Base-by-base conservation (phyloP, 2,888 invertebrate species). In the Polietes domitor region DNA sequence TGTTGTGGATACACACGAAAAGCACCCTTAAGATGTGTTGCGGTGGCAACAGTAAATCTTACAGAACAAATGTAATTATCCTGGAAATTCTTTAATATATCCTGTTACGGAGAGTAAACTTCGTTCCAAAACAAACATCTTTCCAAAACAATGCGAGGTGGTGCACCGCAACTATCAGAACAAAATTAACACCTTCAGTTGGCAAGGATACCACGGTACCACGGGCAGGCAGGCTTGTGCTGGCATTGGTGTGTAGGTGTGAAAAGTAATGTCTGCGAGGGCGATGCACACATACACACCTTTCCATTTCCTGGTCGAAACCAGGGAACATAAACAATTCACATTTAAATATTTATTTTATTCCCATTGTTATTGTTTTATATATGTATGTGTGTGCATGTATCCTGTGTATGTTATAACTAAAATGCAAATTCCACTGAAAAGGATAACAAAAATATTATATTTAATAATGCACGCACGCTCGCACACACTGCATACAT, bases 381-480 rank as follows among this genome's bases (percentile, higher is more conserved):
- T 53, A 26, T 50, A 12, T 70, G 71, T 32, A 15, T 12, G 72
- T 37, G 72, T 55, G 28, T 32, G 19, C 53, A 19, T 32, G 19
- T 19, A 55, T 63, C 43, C 43, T 58, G 43, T 24, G 37, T 74
- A 74, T 72, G 68, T 58, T 70, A 68, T 37, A 28, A 68, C 37
- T 53, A 37, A 50, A 75, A 71, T 82, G 74, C 17, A 75, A 82
- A 76, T 76, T 72, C 17, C 17, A 53, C 43, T 55, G 41, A 79
- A 82, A 73, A 68, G 73, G 72, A 77, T 70, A 77, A 70, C 58
- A 70, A 55, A 70, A 73, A 17, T 43, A 77, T 70, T 75, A 63
- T 75, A 75, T 75, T 61, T 65, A 58, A 70, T 68, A 70, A 58
- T n/a, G 61, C 3, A 61, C 58, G 61, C 24, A 70, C 9, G 61